Base-by-base conservation (phyloP, 2,113 vertebrate species). In the Rhadina sibilatrix region DNA sequence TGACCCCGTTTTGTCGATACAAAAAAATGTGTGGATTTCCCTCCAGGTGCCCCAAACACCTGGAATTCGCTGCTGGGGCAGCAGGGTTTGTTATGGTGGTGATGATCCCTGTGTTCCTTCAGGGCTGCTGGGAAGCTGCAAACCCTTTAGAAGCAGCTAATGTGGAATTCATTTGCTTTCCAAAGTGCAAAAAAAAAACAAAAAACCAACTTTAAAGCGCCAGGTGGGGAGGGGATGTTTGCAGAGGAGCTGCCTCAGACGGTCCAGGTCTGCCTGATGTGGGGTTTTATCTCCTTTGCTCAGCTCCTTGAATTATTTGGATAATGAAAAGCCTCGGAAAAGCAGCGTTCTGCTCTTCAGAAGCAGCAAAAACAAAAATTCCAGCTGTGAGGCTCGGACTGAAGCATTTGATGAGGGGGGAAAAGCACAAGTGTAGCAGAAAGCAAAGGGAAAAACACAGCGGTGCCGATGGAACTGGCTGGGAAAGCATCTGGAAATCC, bases 321-420 rank as follows among this genome's bases (percentile, higher is more conserved):
- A 20, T 66, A 56, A 91, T 10, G 75, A 80, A 87, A 75, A 90
- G 54, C 59, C 25, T 57, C 35, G 63, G 27, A 37, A 75, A 87
- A 61, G 69, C 56, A 15, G 28, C 8, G 4, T 61, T 89, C 57
- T 64, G 25, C 57, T 66, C 33, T 70, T 85, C 63, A 61, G 83
- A 83, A 77, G 65, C 66, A 65, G 87, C 44, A 89, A 90, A 93
- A 93, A 13, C n/a, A 70, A 7, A 42, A 87, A 37, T 80, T 83
- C 85, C 82, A 74, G 23, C 78, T 52, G 70, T 30, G 89, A 89
- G 63, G 61, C 61, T 75, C 23, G 61, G 78, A 25, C 37, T 47
- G 77, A 72, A 91, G 74, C 2, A 0, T 70, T 42, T 64, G 81
- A 83, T 69, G 81, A 42, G 10, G 17, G 13, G 30, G 15, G 6